These are phyloP conservation scores for Pilophorus perplexus DNA, from an alignment of 2,888 invertebrate species.

Conservation along the genomic window DNA sequence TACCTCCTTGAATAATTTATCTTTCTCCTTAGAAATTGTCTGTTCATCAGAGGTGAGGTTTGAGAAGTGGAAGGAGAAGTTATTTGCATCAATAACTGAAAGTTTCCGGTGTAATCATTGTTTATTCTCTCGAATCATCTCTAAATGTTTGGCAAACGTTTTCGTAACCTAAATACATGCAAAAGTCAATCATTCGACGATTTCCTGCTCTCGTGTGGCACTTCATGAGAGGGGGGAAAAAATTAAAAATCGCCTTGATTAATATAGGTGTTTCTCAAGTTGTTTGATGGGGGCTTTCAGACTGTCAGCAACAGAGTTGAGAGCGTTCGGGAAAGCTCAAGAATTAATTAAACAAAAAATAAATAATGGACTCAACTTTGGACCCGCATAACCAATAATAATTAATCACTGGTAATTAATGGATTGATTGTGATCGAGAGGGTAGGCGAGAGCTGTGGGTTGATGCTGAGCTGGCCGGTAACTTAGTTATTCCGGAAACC, in stretches of 20 bases:
- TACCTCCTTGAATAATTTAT: no score
- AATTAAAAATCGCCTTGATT: conserved; percentile 15
- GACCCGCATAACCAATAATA: conserved; percentile 32
- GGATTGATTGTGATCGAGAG: conserved; percentile 22
- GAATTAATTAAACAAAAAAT: conserved; percentile 30
- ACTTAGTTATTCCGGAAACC: conserved; percentile 25
- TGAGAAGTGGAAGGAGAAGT: no score
- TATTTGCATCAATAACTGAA: no score
- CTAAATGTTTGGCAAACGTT: no score
- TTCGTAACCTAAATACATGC: no score
- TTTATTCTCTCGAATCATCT: no score
- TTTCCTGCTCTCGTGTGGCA: no score
- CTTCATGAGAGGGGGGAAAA: no score
- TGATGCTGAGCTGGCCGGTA: conserved; percentile 28
- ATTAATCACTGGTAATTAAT: conserved; percentile 35
- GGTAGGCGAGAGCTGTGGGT: conserved; percentile 13
- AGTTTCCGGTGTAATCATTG: no score
- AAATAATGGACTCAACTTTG: conserved; percentile 29
- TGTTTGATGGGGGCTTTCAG: conserved; percentile 18
- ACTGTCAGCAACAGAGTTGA: conserved; percentile 11
- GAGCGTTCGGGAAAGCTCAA: not conserved
- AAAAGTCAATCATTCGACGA: no score
- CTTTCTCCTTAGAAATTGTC: no score
- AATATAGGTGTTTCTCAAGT: conserved; percentile 10
- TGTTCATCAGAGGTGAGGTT: no score